Evolutionary conservation across 2,113 vertebrate species (phyloP), one percentile per base, ranked within the genome.

Genomic region (Syngnathus scovelli): DNA sequence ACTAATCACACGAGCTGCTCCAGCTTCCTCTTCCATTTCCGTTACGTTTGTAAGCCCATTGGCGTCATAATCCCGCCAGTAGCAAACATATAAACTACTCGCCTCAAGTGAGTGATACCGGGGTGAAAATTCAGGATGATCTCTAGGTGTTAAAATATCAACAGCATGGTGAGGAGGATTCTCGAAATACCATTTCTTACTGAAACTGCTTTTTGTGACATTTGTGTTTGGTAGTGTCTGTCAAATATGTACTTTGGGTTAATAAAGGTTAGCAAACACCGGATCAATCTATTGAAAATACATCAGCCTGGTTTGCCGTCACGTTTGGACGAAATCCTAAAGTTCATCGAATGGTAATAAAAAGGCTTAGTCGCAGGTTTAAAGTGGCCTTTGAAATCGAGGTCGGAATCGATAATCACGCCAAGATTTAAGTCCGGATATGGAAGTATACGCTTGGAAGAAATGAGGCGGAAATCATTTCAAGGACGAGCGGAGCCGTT

Each of bases 31-130:
- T 15, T n/a, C 51, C 5, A 16, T 72, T 72, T 70, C 2, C 16
- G 73, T 59, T 23, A 66, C 21, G 39, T 58, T 36, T 69, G 70
- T 71, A 71, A 76, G 80, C 55, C 73, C 46, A 12, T 3, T 13
- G 61, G 19, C 39, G 52, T 69, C 70, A 37, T 81, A 82, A 82
- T 85, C 74, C 63, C 3, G 59, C 19, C 2, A 6, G 23, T 13
- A 56, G 54, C 1, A 33, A 27, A 56, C 13, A 56, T 56, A 13
- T 12, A 9, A 23, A 12, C 23, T 15, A 6, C 54, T 33, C 11
- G 15, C 23, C 21, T 4, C 11, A 33, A 33, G 27, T 15, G 23
- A 56, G 13, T 21, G 54, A 27, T 55, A 33, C 12, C 23, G 5
- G 27, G 13, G 23, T 4, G 54, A 27, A 33, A 33, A 7, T 56